A percentile compares a stretch with the other conserved stretches of the same genome.
Conservation (phyloP, 92 coral and sea anemone genomes). For the Pocillopora meandrina region DNA sequence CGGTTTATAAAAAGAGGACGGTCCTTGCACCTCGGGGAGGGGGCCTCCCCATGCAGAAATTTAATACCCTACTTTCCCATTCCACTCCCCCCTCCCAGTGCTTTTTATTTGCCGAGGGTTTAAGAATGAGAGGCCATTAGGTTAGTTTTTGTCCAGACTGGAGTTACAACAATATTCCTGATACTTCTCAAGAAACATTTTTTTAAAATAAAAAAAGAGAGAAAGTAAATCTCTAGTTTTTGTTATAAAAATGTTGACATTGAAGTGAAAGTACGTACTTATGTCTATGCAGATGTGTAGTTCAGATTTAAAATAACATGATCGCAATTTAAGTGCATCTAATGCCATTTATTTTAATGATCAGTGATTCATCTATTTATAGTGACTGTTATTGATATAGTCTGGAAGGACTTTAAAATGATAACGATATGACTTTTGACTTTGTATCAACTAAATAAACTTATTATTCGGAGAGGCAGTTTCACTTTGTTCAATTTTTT, state of each 20-base stretch:
- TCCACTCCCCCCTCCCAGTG: too few species aligned
- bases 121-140: too few species aligned
- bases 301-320: neutral
- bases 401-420: conserved; percentile 13
- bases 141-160: too few species aligned
- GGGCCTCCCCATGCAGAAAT: too few species aligned
- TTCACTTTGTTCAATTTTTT: conserved; percentile 16
- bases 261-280: neutral
- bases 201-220: too few species aligned
- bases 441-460: neutral
- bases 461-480: neutral
- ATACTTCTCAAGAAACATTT: too few species aligned
- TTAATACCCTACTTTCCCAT: too few species aligned
- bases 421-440: neutral
- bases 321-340: neutral
- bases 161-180: too few species aligned
- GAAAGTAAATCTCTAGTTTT: neutral
- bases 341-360: neutral
- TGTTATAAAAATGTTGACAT: neutral
- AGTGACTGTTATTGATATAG: conserved; percentile 28
- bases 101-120: too few species aligned
- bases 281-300: neutral
- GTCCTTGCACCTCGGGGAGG: too few species aligned
- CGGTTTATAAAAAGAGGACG: too few species aligned
- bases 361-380: conserved; percentile 24